phyloP scores from a whole-genome alignment of 1,140 invertebrate species.

The Anoplophora glabripennis region DNA sequence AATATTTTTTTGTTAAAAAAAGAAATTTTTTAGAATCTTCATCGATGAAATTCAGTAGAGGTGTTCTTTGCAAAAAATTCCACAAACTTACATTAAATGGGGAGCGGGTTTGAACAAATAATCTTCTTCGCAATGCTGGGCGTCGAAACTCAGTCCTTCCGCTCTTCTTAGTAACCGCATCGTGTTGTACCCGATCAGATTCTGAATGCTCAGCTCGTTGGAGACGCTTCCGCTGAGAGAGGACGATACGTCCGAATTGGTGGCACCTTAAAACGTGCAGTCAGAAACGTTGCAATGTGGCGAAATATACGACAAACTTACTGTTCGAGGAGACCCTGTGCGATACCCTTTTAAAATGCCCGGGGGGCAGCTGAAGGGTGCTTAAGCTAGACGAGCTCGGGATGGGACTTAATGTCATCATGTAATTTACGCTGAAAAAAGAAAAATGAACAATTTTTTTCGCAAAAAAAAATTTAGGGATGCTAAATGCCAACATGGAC shows the following conservation, averaged over 20 bases:
- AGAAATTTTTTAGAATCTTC: too few relatives aligned
- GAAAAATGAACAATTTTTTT: constrained; percentile 8
- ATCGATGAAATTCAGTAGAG: too few relatives aligned
- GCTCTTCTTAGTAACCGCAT: constrained; percentile 59
- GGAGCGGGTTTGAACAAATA: constrained; percentile 25
- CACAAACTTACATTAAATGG: constrained; percentile 25
- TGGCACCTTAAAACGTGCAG: constrained; percentile 26
- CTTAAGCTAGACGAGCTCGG: constrained; percentile 70
- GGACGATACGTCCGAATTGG: constrained; percentile 38
- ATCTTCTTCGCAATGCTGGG: constrained; percentile 19
- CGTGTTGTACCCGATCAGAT: constrained; percentile 78
- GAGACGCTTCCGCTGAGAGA: constrained; percentile 49
- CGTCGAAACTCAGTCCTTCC: constrained; percentile 25
- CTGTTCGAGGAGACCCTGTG: constrained; percentile 55
- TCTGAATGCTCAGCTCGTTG: constrained; percentile 65
- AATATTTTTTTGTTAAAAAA: too few relatives aligned
- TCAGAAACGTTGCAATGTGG: background rate
- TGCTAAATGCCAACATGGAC: too few relatives aligned
- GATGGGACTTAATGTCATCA: constrained; percentile 76
- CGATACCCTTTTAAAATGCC: constrained; percentile 44
- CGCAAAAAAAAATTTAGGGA: too few relatives aligned
- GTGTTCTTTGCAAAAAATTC: too few relatives aligned
- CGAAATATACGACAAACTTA: constrained; percentile 39
- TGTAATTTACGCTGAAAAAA: constrained; percentile 57
- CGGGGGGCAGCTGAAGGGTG: constrained; percentile 41